phyloP scores from a whole-genome alignment of 2,888 invertebrate species.

The Acrobasis suavella region DNA sequence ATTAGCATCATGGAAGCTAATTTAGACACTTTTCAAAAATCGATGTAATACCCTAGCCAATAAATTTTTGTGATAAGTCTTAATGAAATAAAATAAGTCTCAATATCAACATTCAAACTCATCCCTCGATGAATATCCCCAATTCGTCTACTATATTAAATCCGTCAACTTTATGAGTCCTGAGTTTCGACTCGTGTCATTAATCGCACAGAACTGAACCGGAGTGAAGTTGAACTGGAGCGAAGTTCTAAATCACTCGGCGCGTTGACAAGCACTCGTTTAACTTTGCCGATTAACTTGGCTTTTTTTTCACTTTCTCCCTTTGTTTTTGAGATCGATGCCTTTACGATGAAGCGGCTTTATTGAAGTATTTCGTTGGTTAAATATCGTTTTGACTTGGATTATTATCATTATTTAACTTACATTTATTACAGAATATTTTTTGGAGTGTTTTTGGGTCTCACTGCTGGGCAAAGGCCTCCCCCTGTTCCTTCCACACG shows the following conservation, averaged over 20 bases:
- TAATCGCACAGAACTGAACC: slow-evolving; percentile 34
- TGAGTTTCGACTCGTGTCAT: slow-evolving; percentile 35
- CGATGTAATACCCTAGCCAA: too few species aligned
- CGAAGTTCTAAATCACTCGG: slow-evolving; percentile 44
- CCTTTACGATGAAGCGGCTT: neutral
- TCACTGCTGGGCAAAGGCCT: too few species aligned
- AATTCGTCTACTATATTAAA: slow-evolving; percentile 18
- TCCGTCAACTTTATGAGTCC: slow-evolving; percentile 29
- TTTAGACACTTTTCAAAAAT: too few species aligned
- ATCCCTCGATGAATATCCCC: neutral
- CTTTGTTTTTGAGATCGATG: slow-evolving; percentile 28
- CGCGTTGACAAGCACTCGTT: slow-evolving; percentile 53
- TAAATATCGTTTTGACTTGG: too few species aligned
- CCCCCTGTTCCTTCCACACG: too few species aligned
- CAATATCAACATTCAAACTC: slow-evolving; percentile 2
- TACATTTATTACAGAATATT: too few species aligned
- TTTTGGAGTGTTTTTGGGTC: too few species aligned
- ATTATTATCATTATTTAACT: too few species aligned
- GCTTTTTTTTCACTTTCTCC: slow-evolving; percentile 37
- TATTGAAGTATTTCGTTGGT: too few species aligned
- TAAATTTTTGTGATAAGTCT: too few species aligned
- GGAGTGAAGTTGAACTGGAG: slow-evolving; percentile 30
- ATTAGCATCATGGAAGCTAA: too few species aligned
- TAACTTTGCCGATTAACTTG: slow-evolving; percentile 53
- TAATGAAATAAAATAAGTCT: neutral